These are phyloP conservation scores for Glaucopsyche alexis DNA, from an alignment of 2,888 invertebrate genomes.

Conservation along the genomic window DNA sequence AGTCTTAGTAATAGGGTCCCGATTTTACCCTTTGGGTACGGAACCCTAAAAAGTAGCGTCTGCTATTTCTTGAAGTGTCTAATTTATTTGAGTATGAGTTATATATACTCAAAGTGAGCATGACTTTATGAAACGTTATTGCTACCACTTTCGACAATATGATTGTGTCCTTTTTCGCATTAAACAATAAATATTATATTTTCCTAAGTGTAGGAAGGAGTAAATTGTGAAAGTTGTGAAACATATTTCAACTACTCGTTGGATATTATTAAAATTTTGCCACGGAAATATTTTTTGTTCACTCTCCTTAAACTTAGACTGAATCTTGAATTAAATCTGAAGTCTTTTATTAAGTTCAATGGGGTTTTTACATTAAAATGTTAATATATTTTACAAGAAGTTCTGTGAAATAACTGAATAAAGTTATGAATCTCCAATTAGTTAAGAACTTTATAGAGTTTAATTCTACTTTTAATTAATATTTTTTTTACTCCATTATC, in stretches of 20 bases:
- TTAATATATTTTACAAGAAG: slow-evolving; percentile 19
- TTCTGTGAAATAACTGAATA: slow-evolving; percentile 27
- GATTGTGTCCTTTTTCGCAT: neutral
- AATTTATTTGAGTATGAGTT: too few species aligned
- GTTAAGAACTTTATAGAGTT: neutral
- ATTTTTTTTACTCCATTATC: neutral
- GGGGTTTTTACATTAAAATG: slow-evolving; percentile 12
- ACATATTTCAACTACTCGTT: neutral
- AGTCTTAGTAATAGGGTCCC: too few species aligned
- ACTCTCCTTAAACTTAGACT: neutral
- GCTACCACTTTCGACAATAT: neutral
- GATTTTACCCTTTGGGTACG: too few species aligned
- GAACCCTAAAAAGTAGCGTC: too few species aligned
- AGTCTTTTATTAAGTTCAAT: slow-evolving; percentile 22
- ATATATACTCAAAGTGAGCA: too few species aligned
- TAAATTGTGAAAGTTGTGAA: neutral
- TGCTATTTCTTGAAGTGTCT: too few species aligned
- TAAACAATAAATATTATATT: neutral
- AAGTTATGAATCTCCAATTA: slow-evolving; percentile 26
- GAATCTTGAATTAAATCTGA: too few species aligned
- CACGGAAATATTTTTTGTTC: slow-evolving; percentile 1
- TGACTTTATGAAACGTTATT: neutral
- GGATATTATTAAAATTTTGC: slow-evolving; percentile 3
- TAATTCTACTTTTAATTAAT: neutral
- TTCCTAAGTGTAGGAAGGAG: too few species aligned